Base-by-base conservation (phyloP, 2,797 vertebrate genomes). In the Clarias pachynema region DNA sequence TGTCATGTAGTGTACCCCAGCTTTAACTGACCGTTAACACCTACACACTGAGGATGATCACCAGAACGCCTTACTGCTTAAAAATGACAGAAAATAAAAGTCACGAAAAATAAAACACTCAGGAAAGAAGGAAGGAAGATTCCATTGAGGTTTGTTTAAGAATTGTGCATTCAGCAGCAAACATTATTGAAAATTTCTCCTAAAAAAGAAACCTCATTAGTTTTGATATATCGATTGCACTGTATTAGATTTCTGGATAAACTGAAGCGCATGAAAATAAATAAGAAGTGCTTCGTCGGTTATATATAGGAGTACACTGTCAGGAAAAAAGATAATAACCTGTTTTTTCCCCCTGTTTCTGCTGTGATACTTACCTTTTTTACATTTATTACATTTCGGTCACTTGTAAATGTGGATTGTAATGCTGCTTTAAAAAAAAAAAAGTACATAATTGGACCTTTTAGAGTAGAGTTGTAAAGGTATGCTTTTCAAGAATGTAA, bases 151-250 rank as follows among this genome's bases (percentile, higher is more conserved):
- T 77, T 59, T 59, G n/a, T 26, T 77, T 59, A 59, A 77, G 34
- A 34, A 77, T 77, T 59, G 57, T 31, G 26, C 53, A 31, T 59
- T 31, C 10, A 59, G 56, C 18, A 77, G 18, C 18, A 34, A 59
- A 4, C 2, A 2, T 29, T 75, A 59, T 20, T 6, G 1, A 24
- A 77, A 59, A 59, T 34, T 31, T 77, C 53, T 59, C 20, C 5
- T 22, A 56, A 59, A 31, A 14, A 77, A 34, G 74, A 75, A 75
- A 5, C 3, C 49, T 22, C 26, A 75, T 75, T 75, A 75, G 26
- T 75, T 53, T 57, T 75, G 26, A 31, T 29, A 57, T 56, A 75
- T 75, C 26, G 49, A 75, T 56, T 75, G n/a, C 29, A 26, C 73
- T 75, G 26, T 57, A 57, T 75, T 75, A 29, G 49, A 26, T 29